Percentiles rank a stretch among this genome's conserved stretches.
These are phyloP conservation scores for Cossypha dichroa DNA, from an alignment of 2,797 vertebrate species.

Conservation along the genomic window DNA sequence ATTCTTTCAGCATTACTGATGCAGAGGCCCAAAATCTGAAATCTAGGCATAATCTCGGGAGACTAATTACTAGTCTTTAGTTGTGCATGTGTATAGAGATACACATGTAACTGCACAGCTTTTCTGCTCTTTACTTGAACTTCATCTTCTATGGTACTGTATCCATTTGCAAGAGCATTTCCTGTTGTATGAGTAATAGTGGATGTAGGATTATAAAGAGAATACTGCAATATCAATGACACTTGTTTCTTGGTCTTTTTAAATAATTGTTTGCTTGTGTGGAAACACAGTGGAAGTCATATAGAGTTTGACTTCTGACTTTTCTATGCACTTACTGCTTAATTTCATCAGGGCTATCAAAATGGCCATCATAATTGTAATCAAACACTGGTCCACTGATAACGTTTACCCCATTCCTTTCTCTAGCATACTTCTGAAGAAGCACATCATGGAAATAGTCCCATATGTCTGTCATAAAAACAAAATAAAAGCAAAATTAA, in stretches of 20 bases:
- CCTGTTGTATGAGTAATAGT: not conserved
- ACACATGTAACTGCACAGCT: not conserved
- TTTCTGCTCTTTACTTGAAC: not conserved
- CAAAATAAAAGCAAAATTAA: not conserved
- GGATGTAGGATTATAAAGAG: not conserved
- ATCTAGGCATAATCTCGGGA: not conserved
- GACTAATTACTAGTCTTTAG: not conserved
- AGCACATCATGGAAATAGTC: constrained; percentile 82
- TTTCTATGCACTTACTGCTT: constrained; percentile 76
- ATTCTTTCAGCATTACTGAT: not conserved
- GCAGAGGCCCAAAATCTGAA: not conserved
- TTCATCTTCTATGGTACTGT: not conserved
- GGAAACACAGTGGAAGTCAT: not conserved
- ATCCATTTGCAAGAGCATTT: not conserved
- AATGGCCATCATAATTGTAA: constrained; percentile 86
- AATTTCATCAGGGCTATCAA: constrained; percentile 74
- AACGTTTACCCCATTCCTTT: constrained; percentile 88
- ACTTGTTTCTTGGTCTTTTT: not conserved
- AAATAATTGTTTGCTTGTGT: not conserved
- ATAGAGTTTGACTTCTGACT: not conserved
- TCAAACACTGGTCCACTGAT: constrained; percentile 94
- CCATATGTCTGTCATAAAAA: constrained; percentile 85
- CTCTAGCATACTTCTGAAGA: constrained; percentile 78
- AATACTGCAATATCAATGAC: not conserved
- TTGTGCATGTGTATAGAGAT: not conserved